A percentile compares a stretch with the other conserved stretches of the same genome.
Evolutionary conservation across 2,888 invertebrate species (phyloP).

Genomic region (Drosophila nigritarsus): DNA sequence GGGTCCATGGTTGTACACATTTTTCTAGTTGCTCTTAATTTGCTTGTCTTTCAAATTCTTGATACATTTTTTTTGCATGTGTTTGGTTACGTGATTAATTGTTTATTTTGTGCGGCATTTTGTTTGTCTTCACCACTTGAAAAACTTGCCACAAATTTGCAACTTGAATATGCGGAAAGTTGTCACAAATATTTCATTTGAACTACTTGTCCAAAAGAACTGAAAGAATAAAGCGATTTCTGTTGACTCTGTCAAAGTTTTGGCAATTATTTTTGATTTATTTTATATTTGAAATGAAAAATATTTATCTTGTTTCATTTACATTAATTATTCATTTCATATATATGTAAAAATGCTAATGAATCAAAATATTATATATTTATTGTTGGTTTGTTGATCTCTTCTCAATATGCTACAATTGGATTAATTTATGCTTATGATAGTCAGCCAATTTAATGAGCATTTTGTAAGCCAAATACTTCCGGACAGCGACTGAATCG

Average conservation of each 20-base stretch:
- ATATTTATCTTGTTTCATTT: background rate
- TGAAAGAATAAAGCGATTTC: background rate
- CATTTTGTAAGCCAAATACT: background rate
- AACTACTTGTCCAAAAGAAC: background rate
- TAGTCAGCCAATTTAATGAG: background rate
- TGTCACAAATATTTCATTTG: background rate
- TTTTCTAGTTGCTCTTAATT: constrained; percentile 10
- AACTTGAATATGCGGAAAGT: background rate
- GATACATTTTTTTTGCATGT: constrained; percentile 29
- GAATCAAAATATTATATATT: background rate
- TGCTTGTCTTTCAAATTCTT: constrained; percentile 4
- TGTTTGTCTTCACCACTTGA: constrained; percentile 26
- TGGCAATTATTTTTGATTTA: background rate
- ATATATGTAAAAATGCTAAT: background rate
- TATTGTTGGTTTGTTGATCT: background rate
- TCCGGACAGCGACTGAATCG: background rate
- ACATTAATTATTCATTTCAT: background rate
- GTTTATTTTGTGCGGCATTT: constrained; percentile 56
- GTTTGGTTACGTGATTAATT: constrained; percentile 70
- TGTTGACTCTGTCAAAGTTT: background rate
- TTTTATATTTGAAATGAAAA: background rate
- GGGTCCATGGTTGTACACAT: constrained; percentile 30
- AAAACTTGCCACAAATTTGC: constrained; percentile 1
- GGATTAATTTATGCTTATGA: background rate
- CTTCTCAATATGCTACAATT: background rate